These are phyloP conservation scores for Sitta europaea DNA, from an alignment of 2,113 vertebrate genomes.

Conservation along the genomic window DNA sequence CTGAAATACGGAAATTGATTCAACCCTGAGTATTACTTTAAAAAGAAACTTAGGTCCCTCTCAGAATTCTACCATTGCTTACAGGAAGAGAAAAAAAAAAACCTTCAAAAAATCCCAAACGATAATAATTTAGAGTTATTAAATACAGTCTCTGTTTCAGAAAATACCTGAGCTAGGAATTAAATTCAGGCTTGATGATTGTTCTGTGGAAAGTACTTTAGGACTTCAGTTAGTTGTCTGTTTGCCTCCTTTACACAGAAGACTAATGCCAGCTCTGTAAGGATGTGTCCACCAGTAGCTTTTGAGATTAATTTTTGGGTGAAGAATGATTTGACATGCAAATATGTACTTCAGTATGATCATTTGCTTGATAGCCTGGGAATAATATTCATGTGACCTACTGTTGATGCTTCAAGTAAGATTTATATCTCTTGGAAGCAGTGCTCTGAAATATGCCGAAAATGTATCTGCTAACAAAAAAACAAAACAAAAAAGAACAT, in stretches of 20 bases:
- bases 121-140: neutral
- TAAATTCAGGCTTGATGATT: neutral
- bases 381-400: neutral
- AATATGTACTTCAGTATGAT: neutral
- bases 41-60: neutral
- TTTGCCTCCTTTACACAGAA: neutral
- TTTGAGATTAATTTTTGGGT: neutral
- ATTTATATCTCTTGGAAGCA: neutral
- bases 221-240: neutral
- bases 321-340: neutral
- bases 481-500: accelerated
- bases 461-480: neutral
- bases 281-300: neutral
- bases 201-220: neutral
- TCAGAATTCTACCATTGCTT: neutral
- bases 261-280: neutral
- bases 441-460: neutral
- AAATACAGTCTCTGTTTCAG: neutral
- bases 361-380: neutral
- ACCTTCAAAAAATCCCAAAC: neutral
- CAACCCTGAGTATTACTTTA: neutral
- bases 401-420: neutral
- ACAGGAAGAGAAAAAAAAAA: neutral
- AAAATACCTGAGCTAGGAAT: neutral
- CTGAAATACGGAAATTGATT: neutral